Evolutionary conservation across 2,888 invertebrate genomes (phyloP), one percentile per base, ranked within the genome.

Genomic region (Trissolcus japonicus): DNA sequence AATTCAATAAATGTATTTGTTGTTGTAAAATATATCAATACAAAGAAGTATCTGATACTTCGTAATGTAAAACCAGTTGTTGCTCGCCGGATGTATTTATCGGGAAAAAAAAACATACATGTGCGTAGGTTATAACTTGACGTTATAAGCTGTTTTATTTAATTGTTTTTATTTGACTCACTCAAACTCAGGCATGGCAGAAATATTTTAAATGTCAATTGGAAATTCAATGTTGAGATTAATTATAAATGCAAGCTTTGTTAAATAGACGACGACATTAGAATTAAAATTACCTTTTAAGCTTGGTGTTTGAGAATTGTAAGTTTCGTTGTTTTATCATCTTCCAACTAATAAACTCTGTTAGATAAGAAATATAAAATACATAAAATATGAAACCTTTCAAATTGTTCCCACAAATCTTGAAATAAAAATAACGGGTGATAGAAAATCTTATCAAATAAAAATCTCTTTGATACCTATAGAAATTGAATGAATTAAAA

Each of bases 341-440:
- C 48, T 69, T 61, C 56, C 61, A 69, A 61, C 14, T 35, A 68
- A 68, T 68, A 60, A 68, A 68, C 68, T 16, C 68, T 60, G 68
- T 60, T 17, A 0, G 14, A 55, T 55, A 35, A 16, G 3, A 25
- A 19, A 41, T 21, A 2, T 21, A 2, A 21, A 21, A 25, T 25
- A 6, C 6, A 25, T 6, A 2, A 25, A 25, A 25, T 6, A 6
- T 4, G 3, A 25, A 4, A 25, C 25, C 25, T 25, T 25, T 6
- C 6, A 25, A 4, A 25, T 25, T 25, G 25, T 25, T 19, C 19
- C 19, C 2, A 19, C 19, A 2, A 19, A 19, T 19, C 19, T 19
- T 19, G 19, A 1, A 19, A 2, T 19, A 19, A 19, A n/a, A n/a
- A n/a, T n/a, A n/a, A n/a, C n/a, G n/a, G n/a, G n/a, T n/a, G n/a